Evolutionary conservation across 2,797 vertebrate genomes (phyloP).

Genomic region (Holocentrus rufus): DNA sequence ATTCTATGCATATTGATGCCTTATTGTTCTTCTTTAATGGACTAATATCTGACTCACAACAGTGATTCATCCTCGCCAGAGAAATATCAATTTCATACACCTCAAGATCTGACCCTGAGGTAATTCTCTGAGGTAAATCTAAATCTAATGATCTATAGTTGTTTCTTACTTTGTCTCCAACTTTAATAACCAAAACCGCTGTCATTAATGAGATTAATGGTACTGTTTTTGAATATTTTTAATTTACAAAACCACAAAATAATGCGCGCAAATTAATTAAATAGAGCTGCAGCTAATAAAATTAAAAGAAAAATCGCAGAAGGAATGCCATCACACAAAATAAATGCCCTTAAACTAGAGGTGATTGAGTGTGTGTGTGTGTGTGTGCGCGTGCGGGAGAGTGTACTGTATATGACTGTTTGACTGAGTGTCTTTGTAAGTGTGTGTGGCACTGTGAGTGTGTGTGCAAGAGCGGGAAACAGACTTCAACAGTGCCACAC

Average conservation of each 20-base stretch:
- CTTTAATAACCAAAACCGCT: conserved; percentile 66
- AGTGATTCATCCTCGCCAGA: conserved; percentile 78
- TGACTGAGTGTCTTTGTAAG: conserved; percentile 53
- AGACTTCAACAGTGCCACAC: conserved; percentile 83
- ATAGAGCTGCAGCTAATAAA: conserved; percentile 60
- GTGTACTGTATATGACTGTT: background rate
- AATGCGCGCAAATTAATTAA: conserved; percentile 63
- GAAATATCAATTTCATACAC: conserved; percentile 83
- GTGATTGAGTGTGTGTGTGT: conserved; percentile 19
- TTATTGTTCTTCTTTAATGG: conserved; percentile 86
- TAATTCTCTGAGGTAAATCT: conserved; percentile 75
- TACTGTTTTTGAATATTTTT: conserved; percentile 56
- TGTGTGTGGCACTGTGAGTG: conserved; percentile 35
- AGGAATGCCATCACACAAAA: conserved; percentile 56
- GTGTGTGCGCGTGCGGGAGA: conserved; percentile 2
- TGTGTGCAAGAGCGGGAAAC: conserved; percentile 70
- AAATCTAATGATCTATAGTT: conserved; percentile 78
- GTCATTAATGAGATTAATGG: conserved; percentile 55
- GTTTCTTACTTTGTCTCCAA: conserved; percentile 72
- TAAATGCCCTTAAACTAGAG: conserved; percentile 68
- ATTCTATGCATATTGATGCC: conserved; percentile 87
- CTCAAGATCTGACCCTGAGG: conserved; percentile 79
- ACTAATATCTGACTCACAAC: conserved; percentile 82
- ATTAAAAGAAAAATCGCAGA: conserved; percentile 59
- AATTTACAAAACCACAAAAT: conserved; percentile 66